Evolutionary conservation across 2,113 vertebrate species (phyloP), one percentile per base, ranked within the genome.

Genomic region (Pycnonotus jocosus): DNA sequence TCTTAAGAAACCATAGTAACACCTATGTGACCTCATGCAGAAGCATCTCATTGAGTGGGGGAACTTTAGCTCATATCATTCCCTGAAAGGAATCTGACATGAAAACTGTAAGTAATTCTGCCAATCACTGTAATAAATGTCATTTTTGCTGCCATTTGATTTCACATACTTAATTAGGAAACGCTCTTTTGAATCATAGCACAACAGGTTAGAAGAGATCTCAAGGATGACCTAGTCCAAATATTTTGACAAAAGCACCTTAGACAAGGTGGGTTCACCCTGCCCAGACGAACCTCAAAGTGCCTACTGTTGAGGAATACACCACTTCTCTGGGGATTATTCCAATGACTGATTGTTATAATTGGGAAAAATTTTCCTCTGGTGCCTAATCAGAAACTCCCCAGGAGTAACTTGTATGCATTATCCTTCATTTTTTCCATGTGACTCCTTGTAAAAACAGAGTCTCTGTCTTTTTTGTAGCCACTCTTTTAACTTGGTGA

Each of bases 1-100:
- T 37, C 2, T 2, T 25, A 45, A 54, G 19, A 19, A 9, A 50
- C 18, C 6, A 35, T 3, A 90, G 27, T 4, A 73, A 50, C 11
- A 38, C 44, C 40, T 61, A 37, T 16, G 6, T 5, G 15, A 66
- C 16, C 35, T 65, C 24, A 44, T 9, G 7, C 9, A 88, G 56
- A 74, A 73, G 11, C 20, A 24, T 3, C 10, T 53, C 50, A 80
- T 3, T 40, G 19, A 20, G 4, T 2, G 25, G 23, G 4, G 38
- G 6, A 68, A 42, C 20, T 35, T 40, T 1, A 57, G 42, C 10
- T 54, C 1, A 0, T 33, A 65, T 10, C 37, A 61, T 4, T 21
- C 7, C 19, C 28, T 76, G 45, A n/a, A 86, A 81, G 11, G 15
- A 15, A 70, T 44, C 7, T 35, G 28, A 69, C 48, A 90, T 11